phyloP scores from a whole-genome alignment of 2,113 vertebrate species.

The Apaloderma vittatum region DNA sequence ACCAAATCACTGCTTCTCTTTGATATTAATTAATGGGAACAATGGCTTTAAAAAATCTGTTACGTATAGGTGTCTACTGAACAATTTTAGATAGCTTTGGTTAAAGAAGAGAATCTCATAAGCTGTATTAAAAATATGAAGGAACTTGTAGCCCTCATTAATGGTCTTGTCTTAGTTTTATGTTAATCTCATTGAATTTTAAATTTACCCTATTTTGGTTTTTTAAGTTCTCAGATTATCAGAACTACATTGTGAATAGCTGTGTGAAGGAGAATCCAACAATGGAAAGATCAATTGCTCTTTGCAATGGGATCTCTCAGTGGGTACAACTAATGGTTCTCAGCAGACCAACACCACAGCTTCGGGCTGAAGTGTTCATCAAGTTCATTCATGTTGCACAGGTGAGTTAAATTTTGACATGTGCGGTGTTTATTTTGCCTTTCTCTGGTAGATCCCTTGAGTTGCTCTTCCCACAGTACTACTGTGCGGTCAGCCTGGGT shows the following conservation, averaged over 20 bases:
- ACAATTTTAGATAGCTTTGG: neutral
- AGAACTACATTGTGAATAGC: constrained; percentile 92
- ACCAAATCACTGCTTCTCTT: neutral
- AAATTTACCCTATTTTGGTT: too few species aligned
- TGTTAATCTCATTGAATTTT: neutral
- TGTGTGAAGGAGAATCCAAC: constrained; percentile 94
- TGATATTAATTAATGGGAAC: neutral
- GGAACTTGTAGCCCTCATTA: neutral
- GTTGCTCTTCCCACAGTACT: neutral
- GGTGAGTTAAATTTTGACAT: constrained; percentile 76
- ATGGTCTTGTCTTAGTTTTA: neutral
- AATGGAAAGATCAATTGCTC: constrained; percentile 94
- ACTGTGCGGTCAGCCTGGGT: neutral
- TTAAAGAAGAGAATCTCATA: neutral
- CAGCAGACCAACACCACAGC: constrained; percentile 93
- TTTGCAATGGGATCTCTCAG: constrained; percentile 95
- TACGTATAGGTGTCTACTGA: neutral
- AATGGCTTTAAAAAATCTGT: neutral
- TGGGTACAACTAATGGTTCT: constrained; percentile 98
- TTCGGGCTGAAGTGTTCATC: constrained; percentile 94
- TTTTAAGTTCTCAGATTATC: constrained; percentile 91
- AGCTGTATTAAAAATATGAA: neutral
- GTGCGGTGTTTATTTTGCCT: neutral
- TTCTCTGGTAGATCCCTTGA: neutral
- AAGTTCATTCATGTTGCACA: constrained; percentile 96